Evolutionary conservation across 2,797 vertebrate species (phyloP).

Genomic region (Microhierax caerulescens): DNA sequence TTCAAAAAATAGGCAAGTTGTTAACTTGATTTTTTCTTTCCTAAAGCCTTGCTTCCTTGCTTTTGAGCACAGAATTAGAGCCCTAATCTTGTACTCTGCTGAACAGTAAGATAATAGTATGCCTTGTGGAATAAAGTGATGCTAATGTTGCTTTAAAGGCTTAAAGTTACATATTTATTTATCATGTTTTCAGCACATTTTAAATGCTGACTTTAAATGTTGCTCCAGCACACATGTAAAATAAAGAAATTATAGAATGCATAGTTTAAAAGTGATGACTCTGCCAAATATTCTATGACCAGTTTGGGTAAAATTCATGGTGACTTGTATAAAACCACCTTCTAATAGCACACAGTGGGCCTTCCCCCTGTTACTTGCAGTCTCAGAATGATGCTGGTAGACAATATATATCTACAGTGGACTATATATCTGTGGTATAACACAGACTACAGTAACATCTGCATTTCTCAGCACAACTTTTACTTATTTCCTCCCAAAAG

Average conservation of each 20-base stretch:
- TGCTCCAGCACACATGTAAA: background rate
- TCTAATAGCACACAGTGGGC: background rate
- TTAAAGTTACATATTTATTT: background rate
- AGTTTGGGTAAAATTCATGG: background rate
- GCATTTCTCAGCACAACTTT: background rate
- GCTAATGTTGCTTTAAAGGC: background rate
- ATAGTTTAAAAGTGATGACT: background rate
- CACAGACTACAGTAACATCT: background rate
- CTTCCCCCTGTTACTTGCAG: background rate
- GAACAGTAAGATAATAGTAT: background rate
- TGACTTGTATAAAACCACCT: background rate
- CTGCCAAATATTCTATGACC: background rate
- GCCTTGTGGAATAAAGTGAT: background rate
- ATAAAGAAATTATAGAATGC: background rate
- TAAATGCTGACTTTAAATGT: background rate
- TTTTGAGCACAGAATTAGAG: background rate
- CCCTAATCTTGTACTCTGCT: background rate
- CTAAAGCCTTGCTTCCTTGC: conserved; percentile 14
- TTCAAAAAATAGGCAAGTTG: conserved; percentile 9
- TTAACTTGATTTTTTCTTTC: conserved; percentile 18
- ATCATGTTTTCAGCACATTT: background rate
- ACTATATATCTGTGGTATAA: background rate
- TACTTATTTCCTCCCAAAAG: background rate
- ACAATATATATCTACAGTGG: background rate
- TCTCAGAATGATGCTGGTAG: background rate